Conservation (phyloP, 2,888 invertebrate genomes). For the Julus scanicus region DNA sequence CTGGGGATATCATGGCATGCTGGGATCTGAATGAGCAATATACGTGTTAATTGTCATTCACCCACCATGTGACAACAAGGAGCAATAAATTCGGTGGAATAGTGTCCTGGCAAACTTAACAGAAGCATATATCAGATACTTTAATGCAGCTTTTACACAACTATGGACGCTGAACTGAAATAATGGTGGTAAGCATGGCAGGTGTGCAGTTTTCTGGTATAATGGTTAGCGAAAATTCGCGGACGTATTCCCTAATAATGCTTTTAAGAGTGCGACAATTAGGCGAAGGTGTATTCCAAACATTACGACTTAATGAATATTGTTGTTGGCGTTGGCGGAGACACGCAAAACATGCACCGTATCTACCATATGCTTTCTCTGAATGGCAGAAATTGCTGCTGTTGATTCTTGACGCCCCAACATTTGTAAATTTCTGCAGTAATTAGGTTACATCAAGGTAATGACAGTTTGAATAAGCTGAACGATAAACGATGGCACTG, state of each 20-base stretch:
- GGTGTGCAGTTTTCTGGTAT: background rate
- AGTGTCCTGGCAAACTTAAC: too few relatives aligned
- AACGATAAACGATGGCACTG: background rate
- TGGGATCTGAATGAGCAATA: too few relatives aligned
- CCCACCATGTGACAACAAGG: too few relatives aligned
- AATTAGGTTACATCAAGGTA: conserved; percentile 29
- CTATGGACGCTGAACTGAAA: background rate
- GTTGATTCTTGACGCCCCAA: conserved; percentile 2
- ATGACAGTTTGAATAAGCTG: background rate
- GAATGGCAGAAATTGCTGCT: background rate
- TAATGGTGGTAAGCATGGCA: background rate
- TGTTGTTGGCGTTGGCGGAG: conserved; percentile 1
- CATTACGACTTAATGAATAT: conserved; percentile 44
- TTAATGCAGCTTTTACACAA: background rate
- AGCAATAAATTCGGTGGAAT: too few relatives aligned
- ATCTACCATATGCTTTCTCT: background rate
- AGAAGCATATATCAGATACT: too few relatives aligned
- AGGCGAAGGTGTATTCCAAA: conserved; percentile 23
- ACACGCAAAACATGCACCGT: background rate
- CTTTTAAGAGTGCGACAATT: conserved; percentile 39
- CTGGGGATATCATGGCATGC: too few relatives aligned
- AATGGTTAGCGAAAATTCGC: background rate
- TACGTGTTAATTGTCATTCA: too few relatives aligned
- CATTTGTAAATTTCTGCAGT: background rate
- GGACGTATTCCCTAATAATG: background rate